These are phyloP conservation scores for Tetramorium parvispinum DNA, from an alignment of 1,140 invertebrate genomes.

Conservation along the genomic window DNA sequence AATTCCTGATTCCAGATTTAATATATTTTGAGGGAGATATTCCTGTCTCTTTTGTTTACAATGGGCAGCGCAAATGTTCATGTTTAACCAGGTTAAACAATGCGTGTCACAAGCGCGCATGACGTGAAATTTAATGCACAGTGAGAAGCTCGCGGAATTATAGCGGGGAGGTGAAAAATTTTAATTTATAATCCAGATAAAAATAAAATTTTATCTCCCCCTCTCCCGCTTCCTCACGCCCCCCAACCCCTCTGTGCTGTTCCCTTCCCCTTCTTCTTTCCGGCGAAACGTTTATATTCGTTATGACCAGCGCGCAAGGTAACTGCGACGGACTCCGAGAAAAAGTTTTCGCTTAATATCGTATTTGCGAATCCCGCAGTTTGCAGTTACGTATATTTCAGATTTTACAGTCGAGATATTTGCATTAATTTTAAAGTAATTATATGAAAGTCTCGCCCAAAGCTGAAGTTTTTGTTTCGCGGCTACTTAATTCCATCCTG, in stretches of 20 bases:
- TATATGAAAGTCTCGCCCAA: constrained; percentile 16
- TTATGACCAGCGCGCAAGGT: not conserved
- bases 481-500: constrained; percentile 24
- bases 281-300: constrained; percentile 18
- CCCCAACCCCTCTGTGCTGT: not conserved
- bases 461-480: constrained; percentile 29
- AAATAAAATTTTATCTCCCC: constrained; percentile 41
- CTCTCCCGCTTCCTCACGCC: no score
- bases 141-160: constrained; percentile 11
- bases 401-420: constrained; percentile 43
- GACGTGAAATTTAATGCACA: constrained; percentile 36
- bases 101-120: not conserved
- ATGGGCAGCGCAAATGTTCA: constrained; percentile 24
- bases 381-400: constrained; percentile 46
- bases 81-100: constrained; percentile 56
- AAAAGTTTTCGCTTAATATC: constrained; percentile 59
- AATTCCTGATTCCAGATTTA: not conserved
- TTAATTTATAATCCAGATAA: constrained; percentile 48
- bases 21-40: constrained; percentile 21
- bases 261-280: not conserved
- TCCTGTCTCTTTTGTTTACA: not conserved
- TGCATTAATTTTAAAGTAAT: constrained; percentile 57
- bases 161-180: constrained; percentile 26
- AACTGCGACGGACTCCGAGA: constrained; percentile 19
- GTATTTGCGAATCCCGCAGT: constrained; percentile 46